Evolutionary conservation across 2,888 invertebrate genomes (phyloP), one percentile per base, ranked within the genome.

Genomic region (Margaritifera margaritifera): DNA sequence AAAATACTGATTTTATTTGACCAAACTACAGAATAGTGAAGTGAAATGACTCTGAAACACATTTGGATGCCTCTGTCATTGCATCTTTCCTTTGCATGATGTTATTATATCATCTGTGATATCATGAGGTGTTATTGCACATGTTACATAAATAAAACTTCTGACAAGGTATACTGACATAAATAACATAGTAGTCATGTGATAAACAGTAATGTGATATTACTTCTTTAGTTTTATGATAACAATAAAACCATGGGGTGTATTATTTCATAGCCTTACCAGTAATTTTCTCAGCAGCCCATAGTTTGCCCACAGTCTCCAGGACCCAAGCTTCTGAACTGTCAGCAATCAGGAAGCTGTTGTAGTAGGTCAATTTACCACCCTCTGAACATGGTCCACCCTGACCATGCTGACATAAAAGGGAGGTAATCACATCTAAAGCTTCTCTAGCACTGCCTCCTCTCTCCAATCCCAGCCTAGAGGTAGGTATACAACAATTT

Each of bases 331-430:
- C 95, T 81, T 93, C 93, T 18, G 89, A 91, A 4, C 92, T 88
- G 90, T 95, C 95, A 74, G 93, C 94, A 74, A 94, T 93, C 62
- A 95, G 87, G 87, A 94, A 95, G 64, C 94, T 94, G 85, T 94
- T 94, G 87, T 94, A 94, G 80, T 94, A 93, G 74, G 92, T 91
- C 79, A 93, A 92, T 66, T 91, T 90, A 22, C 73, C 67, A 72
- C 92, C 92, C 74, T 93, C 92, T 0, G 92, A 92, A 84, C 94
- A 94, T 0, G 93, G 92, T 0, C 94, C 94, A 5, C 94, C 94
- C 89, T 93, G 93, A 0, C 94, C 94, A 87, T 94, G 92, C 75
- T 92, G 90, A 78, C 93, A 92, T 67, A 95, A 90, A 52, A 95
- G 90, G 19, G 88, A 84, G 1, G 93, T 93, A 71, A 95, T 93